phyloP scores from a whole-genome alignment of 2,888 invertebrate genomes.

The Eutolmus rufibarbis region DNA sequence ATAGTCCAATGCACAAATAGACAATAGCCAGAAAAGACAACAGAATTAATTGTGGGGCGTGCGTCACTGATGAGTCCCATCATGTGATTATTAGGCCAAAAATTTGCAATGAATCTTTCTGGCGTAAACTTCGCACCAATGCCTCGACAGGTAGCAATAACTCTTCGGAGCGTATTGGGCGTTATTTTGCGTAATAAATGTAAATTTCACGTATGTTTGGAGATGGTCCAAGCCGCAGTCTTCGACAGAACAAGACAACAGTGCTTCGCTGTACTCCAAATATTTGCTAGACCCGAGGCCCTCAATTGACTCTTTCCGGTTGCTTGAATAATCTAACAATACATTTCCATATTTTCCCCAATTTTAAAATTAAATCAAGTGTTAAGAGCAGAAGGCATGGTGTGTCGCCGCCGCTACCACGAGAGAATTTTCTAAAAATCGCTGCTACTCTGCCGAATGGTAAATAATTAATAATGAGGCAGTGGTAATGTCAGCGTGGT shows the following conservation, averaged over 20 bases:
- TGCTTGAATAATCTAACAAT: not conserved
- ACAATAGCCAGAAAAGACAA: not conserved
- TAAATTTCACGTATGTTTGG: not conserved
- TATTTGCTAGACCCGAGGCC: not conserved
- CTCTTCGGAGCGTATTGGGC: not conserved
- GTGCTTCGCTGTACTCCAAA: not conserved
- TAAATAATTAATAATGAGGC: slow-evolving; percentile 13
- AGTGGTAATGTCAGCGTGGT: not conserved
- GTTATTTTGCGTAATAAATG: not conserved
- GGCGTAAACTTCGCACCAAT: not conserved
- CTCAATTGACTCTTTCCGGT: not conserved
- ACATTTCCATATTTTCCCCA: not conserved
- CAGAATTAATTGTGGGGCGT: not conserved
- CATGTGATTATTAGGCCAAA: not conserved
- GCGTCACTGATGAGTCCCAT: not conserved
- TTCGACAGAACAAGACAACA: not conserved
- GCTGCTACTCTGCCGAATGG: not conserved
- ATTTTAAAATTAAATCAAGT: not conserved
- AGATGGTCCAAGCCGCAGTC: not conserved
- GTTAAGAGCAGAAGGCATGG: not conserved
- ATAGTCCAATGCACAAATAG: not conserved
- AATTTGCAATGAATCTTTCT: not conserved
- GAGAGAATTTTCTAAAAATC: not conserved
- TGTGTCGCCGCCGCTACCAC: not conserved
- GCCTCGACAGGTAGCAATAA: not conserved